These are phyloP conservation scores for Andrena haemorrhoa DNA, from an alignment of 2,888 invertebrate genomes.

Conservation along the genomic window DNA sequence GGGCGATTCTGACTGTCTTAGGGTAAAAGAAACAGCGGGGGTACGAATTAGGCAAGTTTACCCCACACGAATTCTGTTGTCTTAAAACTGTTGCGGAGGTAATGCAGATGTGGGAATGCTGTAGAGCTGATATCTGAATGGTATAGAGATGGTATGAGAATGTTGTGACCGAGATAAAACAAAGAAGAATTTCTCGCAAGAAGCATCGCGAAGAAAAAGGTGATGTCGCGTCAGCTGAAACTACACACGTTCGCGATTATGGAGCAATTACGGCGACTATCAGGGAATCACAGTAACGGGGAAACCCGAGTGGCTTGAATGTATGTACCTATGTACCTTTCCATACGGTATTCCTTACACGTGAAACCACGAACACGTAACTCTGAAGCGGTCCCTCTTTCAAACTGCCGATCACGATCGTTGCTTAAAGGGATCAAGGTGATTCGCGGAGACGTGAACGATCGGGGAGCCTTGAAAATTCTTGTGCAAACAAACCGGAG, in stretches of 20 bases:
- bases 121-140: too few relatives aligned
- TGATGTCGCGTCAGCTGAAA: too few relatives aligned
- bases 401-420: constrained; percentile 44
- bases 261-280: not conserved
- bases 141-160: too few relatives aligned
- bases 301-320: not conserved
- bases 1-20: too few relatives aligned
- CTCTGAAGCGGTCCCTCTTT: not conserved
- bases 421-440: constrained; percentile 60
- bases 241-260: too few relatives aligned
- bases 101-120: too few relatives aligned
- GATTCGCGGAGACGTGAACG: constrained; percentile 22
- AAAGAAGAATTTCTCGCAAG: not conserved
- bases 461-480: constrained; percentile 25
- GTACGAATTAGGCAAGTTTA: too few relatives aligned
- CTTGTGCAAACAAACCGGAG: constrained; percentile 16
- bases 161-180: not conserved
- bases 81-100: too few relatives aligned
- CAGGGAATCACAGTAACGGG: constrained; percentile 4
- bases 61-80: too few relatives aligned
- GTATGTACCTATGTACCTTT: not conserved
- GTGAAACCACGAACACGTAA: constrained; percentile 22
- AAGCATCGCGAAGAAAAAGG: not conserved
- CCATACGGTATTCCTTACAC: constrained; percentile 11
- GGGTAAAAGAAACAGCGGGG: too few relatives aligned